phyloP scores from a whole-genome alignment of 2,888 invertebrate species.

The Brachyptera risi region DNA sequence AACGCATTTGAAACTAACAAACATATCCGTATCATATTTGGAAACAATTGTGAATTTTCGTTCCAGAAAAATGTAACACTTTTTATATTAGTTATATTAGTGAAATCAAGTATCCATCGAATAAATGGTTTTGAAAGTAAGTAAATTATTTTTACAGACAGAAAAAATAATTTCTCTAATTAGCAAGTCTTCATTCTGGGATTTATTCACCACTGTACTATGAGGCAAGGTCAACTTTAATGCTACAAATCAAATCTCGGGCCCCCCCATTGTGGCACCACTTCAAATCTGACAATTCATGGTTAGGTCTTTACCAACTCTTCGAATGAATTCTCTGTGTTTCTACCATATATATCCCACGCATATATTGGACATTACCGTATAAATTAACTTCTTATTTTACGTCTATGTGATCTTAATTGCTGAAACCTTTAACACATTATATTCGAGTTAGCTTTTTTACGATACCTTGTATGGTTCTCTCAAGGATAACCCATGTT shows the following conservation, averaged over 20 bases:
- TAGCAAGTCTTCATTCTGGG: not conserved
- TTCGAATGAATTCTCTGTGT: not conserved
- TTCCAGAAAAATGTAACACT: too few relatives aligned
- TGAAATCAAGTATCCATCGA: too few relatives aligned
- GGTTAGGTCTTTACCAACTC: not conserved
- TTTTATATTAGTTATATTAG: too few relatives aligned
- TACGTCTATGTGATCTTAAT: conserved; percentile 9
- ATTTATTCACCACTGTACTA: not conserved
- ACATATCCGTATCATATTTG: too few relatives aligned
- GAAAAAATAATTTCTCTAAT: not conserved
- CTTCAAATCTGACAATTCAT: conserved; percentile 11
- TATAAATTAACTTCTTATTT: conserved; percentile 7
- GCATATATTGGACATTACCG: conserved; percentile 5
- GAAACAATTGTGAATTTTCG: too few relatives aligned
- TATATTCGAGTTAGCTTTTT: conserved; percentile 6
- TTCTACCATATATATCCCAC: not conserved
- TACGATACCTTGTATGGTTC: conserved; percentile 4
- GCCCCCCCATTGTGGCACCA: conserved; percentile 3
- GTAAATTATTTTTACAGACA: not conserved
- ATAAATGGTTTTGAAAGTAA: too few relatives aligned
- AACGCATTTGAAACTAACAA: too few relatives aligned
- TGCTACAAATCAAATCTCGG: conserved; percentile 17
- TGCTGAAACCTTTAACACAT: conserved; percentile 13
- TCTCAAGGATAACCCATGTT: conserved; percentile 11
- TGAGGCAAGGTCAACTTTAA: conserved; percentile 6